Conservation (phyloP, 2,797 vertebrate genomes). For the Poeciliopsis paucimaculata region DNA sequence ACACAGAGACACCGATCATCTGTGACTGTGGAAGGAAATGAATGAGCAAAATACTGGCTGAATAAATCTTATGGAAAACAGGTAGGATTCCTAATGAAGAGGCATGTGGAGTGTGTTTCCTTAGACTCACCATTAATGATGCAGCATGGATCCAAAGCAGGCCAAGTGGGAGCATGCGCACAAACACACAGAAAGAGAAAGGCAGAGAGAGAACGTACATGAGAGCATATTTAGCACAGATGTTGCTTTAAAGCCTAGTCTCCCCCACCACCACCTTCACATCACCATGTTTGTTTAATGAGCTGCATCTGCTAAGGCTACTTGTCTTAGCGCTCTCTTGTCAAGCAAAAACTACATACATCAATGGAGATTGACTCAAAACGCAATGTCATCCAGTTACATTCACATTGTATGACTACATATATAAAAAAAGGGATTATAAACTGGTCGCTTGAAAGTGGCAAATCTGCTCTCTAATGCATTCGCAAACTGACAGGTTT, state of each 20-base stretch:
- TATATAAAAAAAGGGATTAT: neutral
- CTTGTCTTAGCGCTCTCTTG: neutral
- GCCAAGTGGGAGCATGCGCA: constrained; percentile 19
- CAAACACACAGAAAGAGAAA: constrained; percentile 35
- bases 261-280: neutral
- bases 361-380: neutral
- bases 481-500: neutral
- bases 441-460: neutral
- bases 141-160: constrained; percentile 41
- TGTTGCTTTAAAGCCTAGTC: constrained; percentile 11
- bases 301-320: constrained; percentile 14
- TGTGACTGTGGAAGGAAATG: neutral
- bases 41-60: neutral
- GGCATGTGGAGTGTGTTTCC: constrained; percentile 17
- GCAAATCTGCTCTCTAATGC: neutral
- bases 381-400: neutral
- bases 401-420: neutral
- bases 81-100: neutral
- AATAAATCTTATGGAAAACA: neutral
- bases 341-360: neutral
- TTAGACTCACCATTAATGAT: constrained; percentile 67
- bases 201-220: neutral
- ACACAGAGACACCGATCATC: neutral
- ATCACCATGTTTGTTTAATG: constrained; percentile 25
- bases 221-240: constrained; percentile 24